Conservation (phyloP, 2,888 invertebrate genomes). For the Salticus scenicus region DNA sequence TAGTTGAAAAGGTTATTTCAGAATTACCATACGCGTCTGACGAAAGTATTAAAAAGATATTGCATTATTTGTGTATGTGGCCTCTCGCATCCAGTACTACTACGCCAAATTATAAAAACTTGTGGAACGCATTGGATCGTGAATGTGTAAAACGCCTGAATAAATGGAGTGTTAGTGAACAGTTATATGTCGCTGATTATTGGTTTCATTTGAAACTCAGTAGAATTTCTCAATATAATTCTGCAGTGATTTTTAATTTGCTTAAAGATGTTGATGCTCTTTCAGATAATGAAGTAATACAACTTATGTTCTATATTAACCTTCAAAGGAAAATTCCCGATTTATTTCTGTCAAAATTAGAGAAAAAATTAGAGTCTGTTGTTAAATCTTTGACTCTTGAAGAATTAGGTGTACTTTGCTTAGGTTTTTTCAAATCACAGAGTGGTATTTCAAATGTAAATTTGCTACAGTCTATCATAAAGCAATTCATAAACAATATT, state of each 20-base stretch:
- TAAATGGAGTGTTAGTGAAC: slow-evolving; percentile 29
- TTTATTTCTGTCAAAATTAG: not conserved
- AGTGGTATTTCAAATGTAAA: slow-evolving; percentile 20
- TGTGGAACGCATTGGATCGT: slow-evolving; percentile 51
- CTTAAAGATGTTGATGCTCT: slow-evolving; percentile 7
- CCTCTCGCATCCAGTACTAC: slow-evolving; percentile 31
- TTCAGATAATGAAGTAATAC: slow-evolving; percentile 35
- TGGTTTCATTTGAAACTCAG: slow-evolving; percentile 53
- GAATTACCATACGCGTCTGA: slow-evolving; percentile 6
- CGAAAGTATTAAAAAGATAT: slow-evolving; percentile 16
- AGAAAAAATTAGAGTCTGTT: slow-evolving; percentile 6
- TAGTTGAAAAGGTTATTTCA: not conserved
- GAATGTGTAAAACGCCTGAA: slow-evolving; percentile 33
- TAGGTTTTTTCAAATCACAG: slow-evolving; percentile 56
- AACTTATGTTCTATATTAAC: slow-evolving; percentile 59
- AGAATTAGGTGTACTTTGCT: slow-evolving; percentile 49
- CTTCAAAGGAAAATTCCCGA: slow-evolving; percentile 39
- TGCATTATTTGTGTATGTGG: slow-evolving; percentile 55
- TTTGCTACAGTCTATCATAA: slow-evolving; percentile 16
- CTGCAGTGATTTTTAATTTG: slow-evolving; percentile 12
- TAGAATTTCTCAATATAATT: slow-evolving; percentile 47
- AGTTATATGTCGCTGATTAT: slow-evolving; percentile 55
- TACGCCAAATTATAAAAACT: slow-evolving; percentile 37
- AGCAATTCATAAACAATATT: not conserved
- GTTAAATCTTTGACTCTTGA: slow-evolving; percentile 24